Conservation (phyloP, 2,888 invertebrate species). For the Cryptops parisi region DNA sequence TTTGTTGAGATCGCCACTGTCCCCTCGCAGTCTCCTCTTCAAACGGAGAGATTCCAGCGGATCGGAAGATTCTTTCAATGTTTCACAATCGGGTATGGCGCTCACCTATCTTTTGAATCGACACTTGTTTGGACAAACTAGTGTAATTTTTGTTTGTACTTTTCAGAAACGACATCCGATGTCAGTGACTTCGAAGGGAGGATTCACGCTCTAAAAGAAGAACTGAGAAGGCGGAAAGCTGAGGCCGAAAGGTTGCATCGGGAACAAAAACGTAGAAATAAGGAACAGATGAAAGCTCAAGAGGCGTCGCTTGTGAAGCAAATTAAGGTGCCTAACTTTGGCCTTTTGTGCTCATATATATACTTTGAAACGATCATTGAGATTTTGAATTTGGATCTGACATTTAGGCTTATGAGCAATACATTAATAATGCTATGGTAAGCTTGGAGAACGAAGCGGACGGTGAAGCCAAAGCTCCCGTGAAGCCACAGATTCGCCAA, state of each 20-base stretch:
- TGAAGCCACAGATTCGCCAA: slow-evolving; percentile 35
- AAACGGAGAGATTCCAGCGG: slow-evolving; percentile 22
- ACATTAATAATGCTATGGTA: slow-evolving; percentile 27
- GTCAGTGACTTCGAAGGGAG: slow-evolving; percentile 38
- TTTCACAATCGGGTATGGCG: slow-evolving; percentile 24
- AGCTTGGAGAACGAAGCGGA: slow-evolving; percentile 33
- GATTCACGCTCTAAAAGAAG: slow-evolving; percentile 36
- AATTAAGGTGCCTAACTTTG: slow-evolving; percentile 31
- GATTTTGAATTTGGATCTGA: too few species aligned
- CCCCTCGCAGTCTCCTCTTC: slow-evolving; percentile 15
- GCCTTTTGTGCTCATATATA: not conserved
- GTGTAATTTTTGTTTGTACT: not conserved
- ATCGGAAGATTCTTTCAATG: slow-evolving; percentile 25
- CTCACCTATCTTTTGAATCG: too few species aligned
- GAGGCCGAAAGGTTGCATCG: slow-evolving; percentile 37
- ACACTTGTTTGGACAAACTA: not conserved
- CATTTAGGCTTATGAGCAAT: slow-evolving; percentile 31
- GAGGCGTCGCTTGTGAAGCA: slow-evolving; percentile 38
- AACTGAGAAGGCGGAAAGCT: slow-evolving; percentile 34
- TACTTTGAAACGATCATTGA: too few species aligned
- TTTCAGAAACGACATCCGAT: slow-evolving; percentile 37
- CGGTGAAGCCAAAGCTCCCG: slow-evolving; percentile 18
- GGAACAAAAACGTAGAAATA: slow-evolving; percentile 34
- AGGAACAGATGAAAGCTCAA: slow-evolving; percentile 36
- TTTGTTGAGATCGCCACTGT: slow-evolving; percentile 19